Evolutionary conservation across 2,797 vertebrate genomes (phyloP), one percentile per base, ranked within the genome.

Genomic region (Helicolenus hilgendorfi): DNA sequence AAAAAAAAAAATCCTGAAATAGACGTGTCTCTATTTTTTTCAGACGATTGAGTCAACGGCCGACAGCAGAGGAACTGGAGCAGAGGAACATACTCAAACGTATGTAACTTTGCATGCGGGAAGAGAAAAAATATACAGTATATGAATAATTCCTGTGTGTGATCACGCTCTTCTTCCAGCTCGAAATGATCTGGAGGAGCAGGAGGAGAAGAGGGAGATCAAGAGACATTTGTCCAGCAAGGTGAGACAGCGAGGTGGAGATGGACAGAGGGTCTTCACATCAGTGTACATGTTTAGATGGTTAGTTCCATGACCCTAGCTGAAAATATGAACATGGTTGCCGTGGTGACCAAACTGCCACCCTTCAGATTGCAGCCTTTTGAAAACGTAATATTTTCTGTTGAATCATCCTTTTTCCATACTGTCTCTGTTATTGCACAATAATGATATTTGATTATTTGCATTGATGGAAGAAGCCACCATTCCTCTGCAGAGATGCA

Each of bases 81-180:
- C 99, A 99, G 95, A 98, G 99, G 92, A 99, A 99, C 95, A 99
- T 99, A 78, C 97, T 99, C 83, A 99, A 99, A 98, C 99, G 99
- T 99, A 94, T 97, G 99, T 98, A 7, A 20, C n/a, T 36, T 20
- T 31, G 11, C 15, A 67, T 18, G 59, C 11, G 11, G 18, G 8
- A 24, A 29, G 7, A 70, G 38, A 24, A 26, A 58, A 11, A 35
- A 18, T 36, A 2, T 53, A 8, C 38, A 41, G 38, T 41, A 14
- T 27, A 2, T 27, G 11, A 2, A 38, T 68, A 20, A 2, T 29
- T 36, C 22, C 36, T 20, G 36, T 56, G 33, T 77, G 20, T 80
- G 63, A 79, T 38, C 1, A 5, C 0, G 2, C 10, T 65, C 35
- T 27, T 41, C 94, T 83, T 95, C 89, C 95, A 99, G 99, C 99